Percentiles rank a stretch among this genome's conserved stretches.
Evolutionary conservation across 2,113 vertebrate genomes (phyloP).

Genomic region (Silurus meridionalis): DNA sequence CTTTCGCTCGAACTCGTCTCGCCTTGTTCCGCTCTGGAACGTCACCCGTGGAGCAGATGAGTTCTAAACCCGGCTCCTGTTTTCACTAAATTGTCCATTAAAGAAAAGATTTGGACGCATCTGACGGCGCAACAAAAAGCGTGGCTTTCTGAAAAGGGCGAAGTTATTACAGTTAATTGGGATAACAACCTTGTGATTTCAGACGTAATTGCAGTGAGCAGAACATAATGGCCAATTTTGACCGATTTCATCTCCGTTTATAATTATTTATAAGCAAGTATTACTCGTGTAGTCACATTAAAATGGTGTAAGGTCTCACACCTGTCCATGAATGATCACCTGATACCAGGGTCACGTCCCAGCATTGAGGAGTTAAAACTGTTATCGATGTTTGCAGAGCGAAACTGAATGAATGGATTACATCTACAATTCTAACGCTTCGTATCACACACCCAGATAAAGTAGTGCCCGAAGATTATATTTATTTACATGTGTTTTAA

Average conservation of each 20-base stretch:
- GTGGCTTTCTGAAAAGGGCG: not conserved
- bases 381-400: too few species aligned
- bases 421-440: too few species aligned
- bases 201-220: not conserved
- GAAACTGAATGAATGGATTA: too few species aligned
- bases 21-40: not conserved
- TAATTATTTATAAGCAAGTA: too few species aligned
- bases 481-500: too few species aligned
- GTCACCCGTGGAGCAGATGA: not conserved
- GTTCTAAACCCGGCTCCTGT: not conserved
- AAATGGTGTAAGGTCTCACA: too few species aligned
- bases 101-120: not conserved
- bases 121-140: not conserved
- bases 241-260: not conserved
- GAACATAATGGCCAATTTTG: not conserved
- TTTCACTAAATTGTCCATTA: not conserved
- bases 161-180: not conserved
- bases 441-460: too few species aligned
- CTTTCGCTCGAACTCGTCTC: conserved; percentile 6
- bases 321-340: too few species aligned
- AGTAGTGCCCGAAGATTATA: too few species aligned
- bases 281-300: too few species aligned
- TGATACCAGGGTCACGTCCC: too few species aligned
- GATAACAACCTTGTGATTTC: not conserved
- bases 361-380: too few species aligned